Evolutionary conservation across 2,797 vertebrate species (phyloP), one percentile per base, ranked within the genome.

Genomic region (Danio jaintianensis): DNA sequence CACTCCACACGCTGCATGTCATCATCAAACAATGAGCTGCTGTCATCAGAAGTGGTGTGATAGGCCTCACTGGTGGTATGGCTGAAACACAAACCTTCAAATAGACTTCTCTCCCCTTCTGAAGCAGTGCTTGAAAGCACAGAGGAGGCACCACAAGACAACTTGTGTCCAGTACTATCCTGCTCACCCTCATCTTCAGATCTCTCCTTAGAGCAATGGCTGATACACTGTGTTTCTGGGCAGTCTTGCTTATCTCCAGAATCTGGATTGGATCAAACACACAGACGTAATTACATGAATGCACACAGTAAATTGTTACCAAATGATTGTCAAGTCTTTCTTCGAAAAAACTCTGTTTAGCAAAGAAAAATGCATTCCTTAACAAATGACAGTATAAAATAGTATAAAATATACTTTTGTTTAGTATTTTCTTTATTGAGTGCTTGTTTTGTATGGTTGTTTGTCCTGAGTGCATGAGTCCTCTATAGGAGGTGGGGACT

Each of bases 1-100:
- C 88, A 92, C 71, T 95, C 95, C 0, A 86, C 82, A 5, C 87
- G 93, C 86, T 94, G 95, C 90, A 95, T 94, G 85, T 98, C 96
- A 36, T 98, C 96, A 36, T 98, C 96, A 47, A 97, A 97, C 11
- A 98, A 79, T 29, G 96, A 97, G 89, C 96, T 97, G 88, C 96
- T 99, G 91, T 98, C 97, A 16, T 98, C 97, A 0, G 97, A 98
- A 4, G 96, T 95, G 0, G 96, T 97, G 86, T 96, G 90, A 87
- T 96, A 96, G 36, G 93, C 93, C 83, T 98, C 96, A 10, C 96
- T 98, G 48, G 92, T 89, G 22, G 94, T 87, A 29, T 93, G 94
- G 83, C 94, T 94, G 74, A 93, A 92, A 75, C 85, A 87, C 43
- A 88, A 82, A 0, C 92, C 94, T 45, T 87, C 89, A 0, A 92